Conservation (phyloP, 2,888 invertebrate genomes). For the Ceraclea dissimilis region DNA sequence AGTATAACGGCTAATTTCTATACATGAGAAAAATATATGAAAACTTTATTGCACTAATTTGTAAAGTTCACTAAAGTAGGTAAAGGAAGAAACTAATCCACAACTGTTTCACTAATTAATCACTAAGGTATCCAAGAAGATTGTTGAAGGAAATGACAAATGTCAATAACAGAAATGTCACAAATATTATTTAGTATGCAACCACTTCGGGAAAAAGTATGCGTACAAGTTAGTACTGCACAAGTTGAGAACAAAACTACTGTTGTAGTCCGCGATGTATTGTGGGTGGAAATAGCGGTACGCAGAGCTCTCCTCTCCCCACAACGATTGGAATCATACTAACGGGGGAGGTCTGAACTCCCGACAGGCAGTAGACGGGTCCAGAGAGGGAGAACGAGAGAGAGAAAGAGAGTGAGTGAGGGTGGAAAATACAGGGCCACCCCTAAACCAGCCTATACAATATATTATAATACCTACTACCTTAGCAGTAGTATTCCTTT, state of each 20-base stretch:
- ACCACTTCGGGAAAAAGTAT: no score
- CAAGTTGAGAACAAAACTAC: not conserved
- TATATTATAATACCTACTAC: not conserved
- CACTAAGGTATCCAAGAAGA: no score
- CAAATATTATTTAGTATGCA: no score
- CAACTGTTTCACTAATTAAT: no score
- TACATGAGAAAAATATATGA: no score
- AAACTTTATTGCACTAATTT: no score
- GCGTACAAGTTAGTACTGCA: not conserved
- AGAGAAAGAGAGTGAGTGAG: not conserved
- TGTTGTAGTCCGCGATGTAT: slow-evolving; percentile 9
- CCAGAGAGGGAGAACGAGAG: slow-evolving; percentile 1
- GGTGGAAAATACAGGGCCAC: slow-evolving; percentile 1
- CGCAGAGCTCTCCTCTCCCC: slow-evolving; percentile 11
- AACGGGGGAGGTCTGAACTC: slow-evolving; percentile 2
- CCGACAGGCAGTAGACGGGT: slow-evolving; percentile 11
- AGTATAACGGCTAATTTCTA: no score
- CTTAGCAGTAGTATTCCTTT: not conserved
- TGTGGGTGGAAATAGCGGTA: slow-evolving; percentile 10
- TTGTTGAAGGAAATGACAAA: no score
- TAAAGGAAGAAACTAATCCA: no score
- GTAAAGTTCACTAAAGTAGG: no score
- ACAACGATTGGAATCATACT: slow-evolving; percentile 14
- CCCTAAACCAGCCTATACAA: not conserved
- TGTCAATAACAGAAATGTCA: no score